Evolutionary conservation across 2,888 invertebrate genomes (phyloP).

Genomic region (Sarcophaga subvicina): DNA sequence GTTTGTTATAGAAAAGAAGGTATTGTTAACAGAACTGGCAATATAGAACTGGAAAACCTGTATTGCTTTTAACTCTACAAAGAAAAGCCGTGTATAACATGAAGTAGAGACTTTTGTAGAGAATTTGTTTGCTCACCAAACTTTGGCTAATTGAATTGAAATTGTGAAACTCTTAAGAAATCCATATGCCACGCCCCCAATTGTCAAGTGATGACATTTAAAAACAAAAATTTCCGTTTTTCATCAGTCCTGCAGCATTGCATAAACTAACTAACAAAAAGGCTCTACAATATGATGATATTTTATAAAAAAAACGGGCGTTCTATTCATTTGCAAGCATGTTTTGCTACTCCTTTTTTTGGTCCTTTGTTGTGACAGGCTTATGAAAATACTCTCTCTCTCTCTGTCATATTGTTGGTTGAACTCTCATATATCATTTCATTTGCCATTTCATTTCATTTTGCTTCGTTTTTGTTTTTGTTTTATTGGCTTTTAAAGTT

Average conservation of each 20-base stretch:
- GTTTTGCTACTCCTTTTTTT: conserved; percentile 42
- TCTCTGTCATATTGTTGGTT: conserved; percentile 58
- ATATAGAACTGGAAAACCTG: background rate
- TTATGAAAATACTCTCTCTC: conserved; percentile 58
- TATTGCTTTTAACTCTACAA: too few relatives aligned
- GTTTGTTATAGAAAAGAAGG: background rate
- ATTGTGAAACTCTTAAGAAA: too few relatives aligned
- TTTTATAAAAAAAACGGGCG: background rate
- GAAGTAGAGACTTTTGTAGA: too few relatives aligned
- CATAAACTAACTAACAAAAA: too few relatives aligned
- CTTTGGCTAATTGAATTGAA: too few relatives aligned
- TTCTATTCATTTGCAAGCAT: background rate
- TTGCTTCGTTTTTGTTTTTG: background rate
- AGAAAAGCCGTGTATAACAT: too few relatives aligned
- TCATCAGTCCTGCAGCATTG: too few relatives aligned
- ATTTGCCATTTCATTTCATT: background rate
- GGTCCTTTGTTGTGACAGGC: conserved; percentile 38
- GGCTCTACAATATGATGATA: too few relatives aligned
- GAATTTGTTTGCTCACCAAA: too few relatives aligned
- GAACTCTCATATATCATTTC: conserved; percentile 58
- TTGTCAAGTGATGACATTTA: too few relatives aligned
- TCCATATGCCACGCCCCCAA: too few relatives aligned
- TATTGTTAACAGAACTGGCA: background rate
- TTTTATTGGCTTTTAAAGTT: conserved; percentile 18
- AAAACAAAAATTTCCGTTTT: too few relatives aligned